A percentile compares a stretch with the other conserved stretches of the same genome.
These are phyloP conservation scores for Acronicta leporina DNA, from an alignment of 2,888 invertebrate genomes.

Conservation along the genomic window DNA sequence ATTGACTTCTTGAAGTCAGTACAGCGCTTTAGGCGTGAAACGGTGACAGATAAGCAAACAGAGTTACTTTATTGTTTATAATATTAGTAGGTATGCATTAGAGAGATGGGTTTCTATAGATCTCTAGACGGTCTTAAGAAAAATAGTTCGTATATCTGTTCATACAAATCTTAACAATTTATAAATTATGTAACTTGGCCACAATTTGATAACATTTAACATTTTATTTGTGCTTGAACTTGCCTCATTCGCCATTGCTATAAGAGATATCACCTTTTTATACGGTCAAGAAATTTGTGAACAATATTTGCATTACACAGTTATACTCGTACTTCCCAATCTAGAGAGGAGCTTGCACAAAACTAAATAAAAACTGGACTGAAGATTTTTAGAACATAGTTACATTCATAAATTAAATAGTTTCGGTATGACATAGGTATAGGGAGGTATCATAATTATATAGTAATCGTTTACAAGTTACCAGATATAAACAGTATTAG, in stretches of 20 bases:
- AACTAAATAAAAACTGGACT: background rate
- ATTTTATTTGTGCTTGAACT: slow-evolving; percentile 20
- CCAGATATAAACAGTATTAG: slow-evolving; percentile 6
- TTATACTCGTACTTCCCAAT: no score
- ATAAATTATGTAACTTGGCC: slow-evolving; percentile 1
- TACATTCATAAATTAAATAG: background rate
- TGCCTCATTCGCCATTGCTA: background rate
- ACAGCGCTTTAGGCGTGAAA: no score
- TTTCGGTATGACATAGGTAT: background rate
- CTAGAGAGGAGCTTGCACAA: no score
- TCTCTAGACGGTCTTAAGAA: no score
- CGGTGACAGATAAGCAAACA: no score
- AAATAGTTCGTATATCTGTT: no score
- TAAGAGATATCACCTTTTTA: background rate
- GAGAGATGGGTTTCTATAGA: no score
- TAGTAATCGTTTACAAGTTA: slow-evolving; percentile 8
- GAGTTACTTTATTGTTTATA: no score
- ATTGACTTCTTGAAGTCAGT: no score
- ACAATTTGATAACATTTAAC: slow-evolving; percentile 12
- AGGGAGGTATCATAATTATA: background rate
- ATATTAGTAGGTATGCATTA: no score
- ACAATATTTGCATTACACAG: background rate
- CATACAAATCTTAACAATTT: background rate
- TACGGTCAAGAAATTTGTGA: slow-evolving; percentile 5
- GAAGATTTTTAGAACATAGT: background rate